Conservation (phyloP, 2,797 vertebrate genomes). For the Labeo calbasu region DNA sequence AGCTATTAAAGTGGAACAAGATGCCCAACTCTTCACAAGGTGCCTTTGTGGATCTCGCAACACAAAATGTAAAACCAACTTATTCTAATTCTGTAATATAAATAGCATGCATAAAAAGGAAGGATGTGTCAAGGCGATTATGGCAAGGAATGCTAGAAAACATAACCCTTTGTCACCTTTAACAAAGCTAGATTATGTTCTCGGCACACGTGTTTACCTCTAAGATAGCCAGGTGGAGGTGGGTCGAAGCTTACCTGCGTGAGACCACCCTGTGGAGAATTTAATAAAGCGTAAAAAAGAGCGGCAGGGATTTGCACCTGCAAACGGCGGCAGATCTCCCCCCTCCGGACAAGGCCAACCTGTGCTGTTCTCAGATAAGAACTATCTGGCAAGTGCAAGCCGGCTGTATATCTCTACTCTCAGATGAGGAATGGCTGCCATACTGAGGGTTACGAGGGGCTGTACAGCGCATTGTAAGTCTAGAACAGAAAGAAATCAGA, state of each 20-base stretch:
- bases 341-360: constrained; percentile 58
- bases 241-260: constrained; percentile 43
- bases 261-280: constrained; percentile 51
- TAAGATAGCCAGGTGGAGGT: constrained; percentile 38
- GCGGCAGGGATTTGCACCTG: constrained; percentile 59
- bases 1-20: constrained; percentile 53
- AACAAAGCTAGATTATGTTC: constrained; percentile 40
- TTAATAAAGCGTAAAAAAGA: constrained; percentile 52
- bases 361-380: constrained; percentile 60
- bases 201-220: constrained; percentile 19
- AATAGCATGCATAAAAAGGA: constrained; percentile 39
- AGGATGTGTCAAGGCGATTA: constrained; percentile 35
- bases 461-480: neutral
- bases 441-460: constrained; percentile 32
- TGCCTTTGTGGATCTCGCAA: constrained; percentile 29
- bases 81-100: constrained; percentile 13
- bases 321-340: constrained; percentile 55
- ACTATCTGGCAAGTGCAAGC: constrained; percentile 49
- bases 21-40: constrained; percentile 33
- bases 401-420: constrained; percentile 46
- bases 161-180: constrained; percentile 14
- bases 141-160: constrained; percentile 16
- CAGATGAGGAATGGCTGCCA: constrained; percentile 9
- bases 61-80: constrained; percentile 23
- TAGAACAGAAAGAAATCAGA: neutral